Base-by-base conservation (phyloP, 23 tunicate species). In the Ciona savignyi region DNA sequence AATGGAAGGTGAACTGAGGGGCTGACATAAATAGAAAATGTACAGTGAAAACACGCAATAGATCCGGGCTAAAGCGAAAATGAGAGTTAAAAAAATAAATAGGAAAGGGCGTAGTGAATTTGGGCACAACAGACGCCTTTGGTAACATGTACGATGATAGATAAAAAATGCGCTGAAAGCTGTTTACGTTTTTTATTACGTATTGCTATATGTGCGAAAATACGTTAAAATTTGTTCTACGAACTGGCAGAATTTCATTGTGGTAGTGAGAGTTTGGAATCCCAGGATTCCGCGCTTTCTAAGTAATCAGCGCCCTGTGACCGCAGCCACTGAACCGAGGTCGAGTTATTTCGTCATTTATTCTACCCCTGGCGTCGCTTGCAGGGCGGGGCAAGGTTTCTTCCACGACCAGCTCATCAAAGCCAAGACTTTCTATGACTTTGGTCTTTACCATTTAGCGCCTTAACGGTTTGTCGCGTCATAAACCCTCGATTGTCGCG, bases 401-500 rank as follows among this genome's bases (percentile, higher is more conserved):
- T 42, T 6, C 56, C 56, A 42, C 56, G 56, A 42, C 56, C 56
- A 42, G 56, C 56, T 42, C 56, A 42, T 42, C 56, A 42, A 42
- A 42, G 56, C 56, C 56, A 42, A 42, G 56, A 42, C 56, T 42
- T 42, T n/a, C 56, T 15, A 42, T 42, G 56, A 42, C 56, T 42
- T n/a, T 42, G 56, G 56, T 6, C 56, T 42, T 42, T 42, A 15
- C 56, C 56, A 42, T 42, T 42, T 42, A 42, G 56, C 56, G 56
- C 56, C 56, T 42, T 42, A 42, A 15, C 56, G 56, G 56, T 42
- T 42, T 42, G 56, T 42, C 56, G 56, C 56, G 56, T 42, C 56
- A 42, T 42, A 42, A 42, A 42, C 56, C 56, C 56, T 42, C 56
- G 56, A 15, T 42, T 15, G 56, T 42, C 56, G 56, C 56, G 56